Percentiles rank a stretch among this genome's conserved stretches.
Conservation (phyloP, 2,888 invertebrate species). For the Temnothorax unifasciatus region DNA sequence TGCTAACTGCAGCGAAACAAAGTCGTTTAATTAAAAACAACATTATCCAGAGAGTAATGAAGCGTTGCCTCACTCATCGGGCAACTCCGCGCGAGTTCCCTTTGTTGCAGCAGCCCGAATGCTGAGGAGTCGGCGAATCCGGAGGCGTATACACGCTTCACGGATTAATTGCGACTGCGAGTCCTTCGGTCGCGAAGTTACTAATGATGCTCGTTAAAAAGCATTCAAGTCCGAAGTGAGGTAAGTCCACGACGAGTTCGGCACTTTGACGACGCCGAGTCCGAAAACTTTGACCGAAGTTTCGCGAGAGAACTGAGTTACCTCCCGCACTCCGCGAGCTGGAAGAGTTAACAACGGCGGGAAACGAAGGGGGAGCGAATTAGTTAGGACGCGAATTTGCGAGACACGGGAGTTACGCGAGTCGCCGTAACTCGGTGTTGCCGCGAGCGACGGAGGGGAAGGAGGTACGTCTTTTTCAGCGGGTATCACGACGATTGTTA, state of each 20-base stretch:
- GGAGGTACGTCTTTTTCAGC: background rate
- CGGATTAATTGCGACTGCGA: slow-evolving; percentile 47
- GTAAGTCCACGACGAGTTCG: slow-evolving; percentile 21
- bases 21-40: slow-evolving; percentile 38
- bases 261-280: background rate
- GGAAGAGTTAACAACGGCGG: slow-evolving; percentile 11
- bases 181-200: slow-evolving; percentile 34
- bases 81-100: slow-evolving; percentile 9
- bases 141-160: background rate
- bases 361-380: background rate
- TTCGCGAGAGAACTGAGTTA: slow-evolving; percentile 14
- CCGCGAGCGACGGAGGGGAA: background rate
- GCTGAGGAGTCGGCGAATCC: background rate
- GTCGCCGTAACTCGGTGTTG: slow-evolving; percentile 9
- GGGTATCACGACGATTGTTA: slow-evolving; percentile 26
- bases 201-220: slow-evolving; percentile 56
- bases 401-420: slow-evolving; percentile 30
- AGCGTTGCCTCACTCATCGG: background rate
- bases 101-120: slow-evolving; percentile 10
- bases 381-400: slow-evolving; percentile 33
- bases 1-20: slow-evolving; percentile 4
- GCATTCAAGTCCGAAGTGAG: slow-evolving; percentile 38
- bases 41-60: slow-evolving; percentile 3
- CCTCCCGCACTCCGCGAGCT: slow-evolving; percentile 1
- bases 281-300: slow-evolving; percentile 31